Evolutionary conservation across 2,888 invertebrate species (phyloP).

Genomic region (Lochmaea capreae): DNA sequence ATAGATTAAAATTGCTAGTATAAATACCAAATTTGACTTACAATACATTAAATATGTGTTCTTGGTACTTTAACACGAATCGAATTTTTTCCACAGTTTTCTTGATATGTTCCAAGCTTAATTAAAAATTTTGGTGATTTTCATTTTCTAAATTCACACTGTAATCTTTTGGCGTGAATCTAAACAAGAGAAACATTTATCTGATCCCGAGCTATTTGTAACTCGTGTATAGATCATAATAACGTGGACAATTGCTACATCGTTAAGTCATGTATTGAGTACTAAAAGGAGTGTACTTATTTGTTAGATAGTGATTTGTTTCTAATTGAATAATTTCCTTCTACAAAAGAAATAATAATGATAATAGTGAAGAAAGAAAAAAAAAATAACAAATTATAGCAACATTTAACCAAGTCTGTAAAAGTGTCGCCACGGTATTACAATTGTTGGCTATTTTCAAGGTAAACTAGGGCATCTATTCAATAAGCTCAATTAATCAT

Average conservation of each 20-base stretch:
- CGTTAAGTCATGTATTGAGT: conserved; percentile 1
- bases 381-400: not conserved
- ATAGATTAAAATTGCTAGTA: no score
- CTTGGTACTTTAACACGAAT: no score
- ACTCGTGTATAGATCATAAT: not conserved
- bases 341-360: not conserved
- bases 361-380: not conserved
- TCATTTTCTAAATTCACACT: not conserved
- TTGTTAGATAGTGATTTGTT: not conserved
- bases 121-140: no score
- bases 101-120: no score
- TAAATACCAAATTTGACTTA: no score
- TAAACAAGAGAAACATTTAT: not conserved
- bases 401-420: not conserved
- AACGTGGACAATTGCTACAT: not conserved
- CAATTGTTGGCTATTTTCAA: conserved; percentile 7
- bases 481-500: not conserved
- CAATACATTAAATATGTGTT: no score
- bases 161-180: not conserved
- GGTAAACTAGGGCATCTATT: conserved; percentile 6
- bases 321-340: not conserved
- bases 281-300: conserved; percentile 3
- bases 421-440: not conserved
- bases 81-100: no score
- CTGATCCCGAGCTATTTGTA: not conserved